phyloP scores from a whole-genome alignment of 2,888 invertebrate species.

The Apotomis betuletana region DNA sequence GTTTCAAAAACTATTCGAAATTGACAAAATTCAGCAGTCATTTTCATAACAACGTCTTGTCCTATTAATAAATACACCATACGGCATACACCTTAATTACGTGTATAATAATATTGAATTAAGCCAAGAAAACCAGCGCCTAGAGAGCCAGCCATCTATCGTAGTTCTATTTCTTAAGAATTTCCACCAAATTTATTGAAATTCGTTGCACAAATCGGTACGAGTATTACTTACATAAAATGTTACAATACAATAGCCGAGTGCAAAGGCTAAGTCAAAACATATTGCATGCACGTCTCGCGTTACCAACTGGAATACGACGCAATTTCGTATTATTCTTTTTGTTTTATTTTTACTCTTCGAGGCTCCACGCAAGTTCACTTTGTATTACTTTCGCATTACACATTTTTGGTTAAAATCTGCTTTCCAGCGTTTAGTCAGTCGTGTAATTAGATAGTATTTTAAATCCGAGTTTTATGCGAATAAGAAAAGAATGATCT shows the following conservation, averaged over 20 bases:
- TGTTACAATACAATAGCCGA: not conserved
- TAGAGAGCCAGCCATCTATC: too few species aligned
- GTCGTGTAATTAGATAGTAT: not conserved
- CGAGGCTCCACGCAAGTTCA: not conserved
- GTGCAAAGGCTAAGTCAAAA: not conserved
- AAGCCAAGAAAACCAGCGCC: too few species aligned
- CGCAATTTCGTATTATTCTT: not conserved
- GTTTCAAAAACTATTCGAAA: too few species aligned
- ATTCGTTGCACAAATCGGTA: not conserved
- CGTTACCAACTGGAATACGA: slow-evolving; percentile 3
- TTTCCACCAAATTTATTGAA: not conserved
- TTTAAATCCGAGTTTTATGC: not conserved
- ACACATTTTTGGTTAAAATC: not conserved
- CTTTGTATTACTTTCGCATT: not conserved
- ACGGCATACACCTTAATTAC: too few species aligned
- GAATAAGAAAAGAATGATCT: too few species aligned
- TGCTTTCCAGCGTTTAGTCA: not conserved
- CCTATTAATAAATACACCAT: too few species aligned
- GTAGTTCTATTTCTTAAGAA: not conserved
- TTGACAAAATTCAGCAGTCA: too few species aligned
- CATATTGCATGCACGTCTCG: slow-evolving; percentile 8
- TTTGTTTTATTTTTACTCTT: slow-evolving; percentile 5
- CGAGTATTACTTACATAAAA: too few species aligned
- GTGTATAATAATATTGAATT: too few species aligned
- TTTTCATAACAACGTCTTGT: too few species aligned